Conservation (phyloP, 2,113 vertebrate species). For the Dendrocopos noguchii region DNA sequence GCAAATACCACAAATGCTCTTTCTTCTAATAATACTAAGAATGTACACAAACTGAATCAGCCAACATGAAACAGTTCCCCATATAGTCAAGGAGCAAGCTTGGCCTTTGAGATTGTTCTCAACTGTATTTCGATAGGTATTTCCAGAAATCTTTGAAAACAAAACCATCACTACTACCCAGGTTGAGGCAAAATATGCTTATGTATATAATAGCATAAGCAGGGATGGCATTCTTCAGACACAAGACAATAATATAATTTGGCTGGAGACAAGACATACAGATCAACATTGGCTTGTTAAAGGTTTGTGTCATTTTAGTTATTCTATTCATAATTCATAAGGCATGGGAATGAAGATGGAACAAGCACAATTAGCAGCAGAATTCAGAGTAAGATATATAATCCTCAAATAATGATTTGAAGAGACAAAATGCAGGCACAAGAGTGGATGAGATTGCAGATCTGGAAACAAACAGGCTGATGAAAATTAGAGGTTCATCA, state of each 20-base stretch:
- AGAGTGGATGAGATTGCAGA: not conserved
- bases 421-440: not conserved
- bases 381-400: not conserved
- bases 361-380: not conserved
- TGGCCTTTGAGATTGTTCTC: not conserved
- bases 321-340: slow-evolving; percentile 22
- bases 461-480: slow-evolving; percentile 27
- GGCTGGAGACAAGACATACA: not conserved
- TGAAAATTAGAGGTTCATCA: slow-evolving; percentile 9
- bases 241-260: not conserved
- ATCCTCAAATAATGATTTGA: not conserved
- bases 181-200: not conserved
- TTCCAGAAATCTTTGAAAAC: not conserved
- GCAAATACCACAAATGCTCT: not conserved
- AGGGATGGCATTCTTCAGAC: not conserved
- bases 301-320: not conserved
- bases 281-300: not conserved
- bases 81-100: not conserved
- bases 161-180: not conserved
- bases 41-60: not conserved
- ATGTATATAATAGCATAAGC: not conserved
- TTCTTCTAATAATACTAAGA: not conserved
- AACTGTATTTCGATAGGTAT: not conserved
- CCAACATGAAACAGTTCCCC: not conserved
- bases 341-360: not conserved